phyloP scores from a whole-genome alignment of 2,888 invertebrate species.

The Cephus sareptanus region DNA sequence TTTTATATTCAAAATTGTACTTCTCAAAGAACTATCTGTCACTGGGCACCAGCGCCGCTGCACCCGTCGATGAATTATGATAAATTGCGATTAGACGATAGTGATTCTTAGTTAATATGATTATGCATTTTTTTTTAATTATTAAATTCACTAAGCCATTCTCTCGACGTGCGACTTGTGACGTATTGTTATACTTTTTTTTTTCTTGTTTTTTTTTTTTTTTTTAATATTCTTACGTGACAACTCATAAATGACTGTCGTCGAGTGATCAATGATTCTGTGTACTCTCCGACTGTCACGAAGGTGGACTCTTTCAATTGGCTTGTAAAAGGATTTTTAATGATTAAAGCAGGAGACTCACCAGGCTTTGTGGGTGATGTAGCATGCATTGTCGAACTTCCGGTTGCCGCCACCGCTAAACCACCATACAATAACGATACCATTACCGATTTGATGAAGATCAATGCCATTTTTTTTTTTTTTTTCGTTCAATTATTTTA shows the following conservation, averaged over 20 bases:
- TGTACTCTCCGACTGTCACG: background rate
- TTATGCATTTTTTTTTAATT: background rate
- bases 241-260: background rate
- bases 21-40: background rate
- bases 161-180: background rate
- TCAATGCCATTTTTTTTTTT: background rate
- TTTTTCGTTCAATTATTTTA: conserved; percentile 3
- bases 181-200: background rate
- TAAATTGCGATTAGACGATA: background rate
- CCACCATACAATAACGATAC: conserved; percentile 58
- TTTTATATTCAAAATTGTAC: background rate
- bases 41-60: background rate
- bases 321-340: conserved; percentile 25
- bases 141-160: background rate
- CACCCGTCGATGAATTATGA: background rate
- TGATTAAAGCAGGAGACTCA: conserved; percentile 56
- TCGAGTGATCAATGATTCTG: background rate
- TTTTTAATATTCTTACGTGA: background rate
- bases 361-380: conserved; percentile 64
- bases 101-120: background rate
- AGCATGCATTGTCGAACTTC: conserved; percentile 63
- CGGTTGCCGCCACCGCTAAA: conserved; percentile 64
- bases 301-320: background rate
- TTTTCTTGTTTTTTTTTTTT: no score
- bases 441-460: conserved; percentile 48